These are phyloP conservation scores for Cataglyphis hispanica DNA, from an alignment of 1,140 invertebrate species.

Conservation along the genomic window DNA sequence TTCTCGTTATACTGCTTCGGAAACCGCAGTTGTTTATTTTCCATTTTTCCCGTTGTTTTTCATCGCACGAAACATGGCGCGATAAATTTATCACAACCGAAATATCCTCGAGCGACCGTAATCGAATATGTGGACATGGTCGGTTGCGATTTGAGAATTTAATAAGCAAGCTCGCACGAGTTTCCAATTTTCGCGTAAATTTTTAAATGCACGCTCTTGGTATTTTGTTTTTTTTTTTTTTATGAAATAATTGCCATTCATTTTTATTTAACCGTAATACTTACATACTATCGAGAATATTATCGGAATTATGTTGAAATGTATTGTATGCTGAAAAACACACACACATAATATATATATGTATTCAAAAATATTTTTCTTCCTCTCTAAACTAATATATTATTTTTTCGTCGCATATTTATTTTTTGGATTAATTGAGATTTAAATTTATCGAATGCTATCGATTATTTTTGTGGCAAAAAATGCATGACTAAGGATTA, in stretches of 20 bases:
- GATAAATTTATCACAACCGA: slow-evolving; percentile 27
- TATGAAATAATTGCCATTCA: too few species aligned
- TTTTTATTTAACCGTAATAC: too few species aligned
- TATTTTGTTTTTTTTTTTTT: too few species aligned
- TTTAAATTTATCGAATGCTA: neutral
- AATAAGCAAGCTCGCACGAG: neutral
- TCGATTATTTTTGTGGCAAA: neutral
- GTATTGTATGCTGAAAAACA: too few species aligned
- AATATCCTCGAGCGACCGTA: slow-evolving; percentile 26
- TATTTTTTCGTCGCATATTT: neutral
- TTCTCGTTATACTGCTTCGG: slow-evolving; percentile 7
- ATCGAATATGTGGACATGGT: slow-evolving; percentile 33
- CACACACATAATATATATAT: too few species aligned
- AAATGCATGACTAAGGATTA: neutral
- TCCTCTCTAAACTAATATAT: neutral
- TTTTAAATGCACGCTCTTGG: neutral
- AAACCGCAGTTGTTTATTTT: slow-evolving; percentile 35
- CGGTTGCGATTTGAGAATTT: slow-evolving; percentile 23
- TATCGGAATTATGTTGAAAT: too few species aligned
- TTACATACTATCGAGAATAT: too few species aligned
- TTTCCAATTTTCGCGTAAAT: neutral
- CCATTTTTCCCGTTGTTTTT: slow-evolving; percentile 42
- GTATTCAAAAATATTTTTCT: neutral
- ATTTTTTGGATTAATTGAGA: neutral
- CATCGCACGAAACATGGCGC: neutral